Conservation (phyloP, 2,113 vertebrate species). For the Ellobius talpinus region DNA sequence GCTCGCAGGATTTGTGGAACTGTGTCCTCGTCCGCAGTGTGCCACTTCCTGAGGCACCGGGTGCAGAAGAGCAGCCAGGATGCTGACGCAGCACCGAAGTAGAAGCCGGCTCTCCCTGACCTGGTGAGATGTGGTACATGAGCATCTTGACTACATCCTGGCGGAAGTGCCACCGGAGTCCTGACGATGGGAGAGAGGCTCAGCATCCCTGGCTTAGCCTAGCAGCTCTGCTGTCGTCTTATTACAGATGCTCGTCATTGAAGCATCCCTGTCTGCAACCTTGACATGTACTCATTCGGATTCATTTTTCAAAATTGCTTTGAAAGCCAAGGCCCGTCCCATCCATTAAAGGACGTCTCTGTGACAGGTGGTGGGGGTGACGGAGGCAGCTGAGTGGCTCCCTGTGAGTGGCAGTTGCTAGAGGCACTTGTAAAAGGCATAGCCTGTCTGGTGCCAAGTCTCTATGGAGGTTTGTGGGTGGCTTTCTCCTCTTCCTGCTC, state of each 20-base stretch:
- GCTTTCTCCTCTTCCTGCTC: background rate
- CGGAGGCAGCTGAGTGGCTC: background rate
- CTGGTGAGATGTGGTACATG: background rate
- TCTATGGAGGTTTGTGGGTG: background rate
- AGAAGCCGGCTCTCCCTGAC: background rate
- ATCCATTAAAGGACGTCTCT: conserved; percentile 65
- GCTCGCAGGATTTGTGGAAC: background rate
- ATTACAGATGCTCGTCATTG: conserved; percentile 61
- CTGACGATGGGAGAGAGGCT: background rate
- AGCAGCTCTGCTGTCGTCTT: background rate
- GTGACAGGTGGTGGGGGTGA: conserved; percentile 46
- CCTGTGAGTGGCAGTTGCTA: background rate
- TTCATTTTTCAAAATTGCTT: conserved; percentile 77
- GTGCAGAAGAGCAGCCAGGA: fast-evolving
- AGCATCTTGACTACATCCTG: background rate
- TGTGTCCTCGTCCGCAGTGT: background rate
- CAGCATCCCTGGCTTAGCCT: background rate
- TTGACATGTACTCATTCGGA: conserved; percentile 57
- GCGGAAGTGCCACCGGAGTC: background rate
- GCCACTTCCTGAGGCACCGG: background rate
- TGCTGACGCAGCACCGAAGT: background rate
- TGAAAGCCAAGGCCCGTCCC: conserved; percentile 67
- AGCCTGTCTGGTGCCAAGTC: background rate
- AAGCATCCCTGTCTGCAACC: conserved; percentile 60
- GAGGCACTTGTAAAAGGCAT: background rate